Evolutionary conservation across 1,140 invertebrate species (phyloP).

Genomic region (Protaetia brevitarsis): DNA sequence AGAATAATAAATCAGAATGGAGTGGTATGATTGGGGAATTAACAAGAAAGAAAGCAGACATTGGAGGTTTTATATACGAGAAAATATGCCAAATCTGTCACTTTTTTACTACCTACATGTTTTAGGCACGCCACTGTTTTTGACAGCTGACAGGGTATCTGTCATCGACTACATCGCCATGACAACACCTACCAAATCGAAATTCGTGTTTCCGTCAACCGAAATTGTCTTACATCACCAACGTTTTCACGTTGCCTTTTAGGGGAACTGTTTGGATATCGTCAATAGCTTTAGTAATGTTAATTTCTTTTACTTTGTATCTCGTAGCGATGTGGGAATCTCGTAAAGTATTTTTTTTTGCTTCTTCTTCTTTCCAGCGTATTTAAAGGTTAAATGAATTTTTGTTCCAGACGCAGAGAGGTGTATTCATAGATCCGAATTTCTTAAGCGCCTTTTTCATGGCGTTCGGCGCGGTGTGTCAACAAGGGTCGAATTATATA

Average conservation of each 20-base stretch:
- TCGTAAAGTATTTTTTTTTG: too few species aligned
- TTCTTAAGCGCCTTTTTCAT: slow-evolving; percentile 43
- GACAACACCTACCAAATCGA: slow-evolving; percentile 57
- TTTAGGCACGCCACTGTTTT: slow-evolving; percentile 58
- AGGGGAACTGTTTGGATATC: slow-evolving; percentile 58
- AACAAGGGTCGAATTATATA: slow-evolving; percentile 54
- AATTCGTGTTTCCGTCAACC: slow-evolving; percentile 65
- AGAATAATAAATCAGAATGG: slow-evolving; percentile 51
- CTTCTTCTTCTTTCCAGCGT: background rate
- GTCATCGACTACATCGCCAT: slow-evolving; percentile 61
- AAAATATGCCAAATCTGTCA: background rate
- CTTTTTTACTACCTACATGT: background rate
- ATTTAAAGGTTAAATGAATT: background rate
- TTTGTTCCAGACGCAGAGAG: slow-evolving; percentile 20
- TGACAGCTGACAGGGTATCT: slow-evolving; percentile 56
- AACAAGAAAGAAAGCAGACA: slow-evolving; percentile 56
- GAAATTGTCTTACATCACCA: slow-evolving; percentile 63
- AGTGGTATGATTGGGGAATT: slow-evolving; percentile 64
- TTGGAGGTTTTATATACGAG: slow-evolving; percentile 53
- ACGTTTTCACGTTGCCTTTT: slow-evolving; percentile 63
- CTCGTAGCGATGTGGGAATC: slow-evolving; percentile 49
- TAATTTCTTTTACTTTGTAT: slow-evolving; percentile 45
- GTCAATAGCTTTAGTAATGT: slow-evolving; percentile 49
- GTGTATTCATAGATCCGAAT: slow-evolving; percentile 21
- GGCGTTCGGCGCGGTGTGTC: slow-evolving; percentile 58